Evolutionary conservation across 30 jellyfish, hydroid and myxozoan genomes (phyloP), one percentile per base, ranked within the genome.

Genomic region (Chironex yamaguchii): DNA sequence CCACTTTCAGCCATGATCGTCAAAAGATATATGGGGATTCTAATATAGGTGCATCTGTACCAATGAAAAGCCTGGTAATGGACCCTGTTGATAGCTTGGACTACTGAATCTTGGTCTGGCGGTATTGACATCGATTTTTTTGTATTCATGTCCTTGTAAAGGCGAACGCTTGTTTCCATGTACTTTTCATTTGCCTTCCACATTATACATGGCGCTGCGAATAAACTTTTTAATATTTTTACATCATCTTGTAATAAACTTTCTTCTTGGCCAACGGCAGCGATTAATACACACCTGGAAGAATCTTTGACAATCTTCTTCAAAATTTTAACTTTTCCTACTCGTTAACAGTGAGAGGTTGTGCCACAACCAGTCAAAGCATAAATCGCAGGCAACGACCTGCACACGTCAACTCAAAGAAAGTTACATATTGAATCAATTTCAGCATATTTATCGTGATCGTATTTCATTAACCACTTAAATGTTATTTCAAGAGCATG

Each of bases 391-490:
- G 76, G 88, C 21, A 80, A 66, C 29, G 76, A 52, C 36, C 24
- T n/a, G n/a, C n/a, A n/a, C n/a, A n/a, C n/a, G n/a, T n/a, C n/a
- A n/a, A n/a, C n/a, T 52, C 86, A 90, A 1, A 71, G 81, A 49
- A 86, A 54, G 26, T 63, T 53, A 33, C 85, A 71, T 53, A 53
- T 73, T n/a, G 66, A 77, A 42, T 72, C 79, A 35, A 86, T 36
- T 53, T 86, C 96, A 4, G 96, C 90, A 31, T 86, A 86, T 63
- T 86, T 86, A 52, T 49, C 67, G 6, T 33, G 62, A 29, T 51
- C 94, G 49, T 84, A 84, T 65, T 84, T 84, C 75, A 84, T 32
- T 31, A 48, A 84, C 94, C 94, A 84, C 36, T 71, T 84, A 62
- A 69, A 36, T 70, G 67, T 22, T 0, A 71, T 66, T 36, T 53